Base-by-base conservation (phyloP, 2,888 invertebrate species). In the Thereva unica region DNA sequence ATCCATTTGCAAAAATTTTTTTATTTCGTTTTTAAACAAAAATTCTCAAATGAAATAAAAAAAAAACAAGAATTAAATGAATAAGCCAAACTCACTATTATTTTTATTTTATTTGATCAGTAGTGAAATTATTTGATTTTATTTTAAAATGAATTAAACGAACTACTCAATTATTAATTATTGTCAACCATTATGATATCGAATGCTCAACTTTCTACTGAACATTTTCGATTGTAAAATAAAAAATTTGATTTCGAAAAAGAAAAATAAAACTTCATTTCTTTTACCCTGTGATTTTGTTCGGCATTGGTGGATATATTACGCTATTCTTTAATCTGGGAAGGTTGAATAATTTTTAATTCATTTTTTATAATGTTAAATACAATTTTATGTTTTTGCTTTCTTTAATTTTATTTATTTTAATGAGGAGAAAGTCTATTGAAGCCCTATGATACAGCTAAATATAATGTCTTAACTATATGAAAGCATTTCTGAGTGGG, bases 221-320 rank as follows among this genome's bases (percentile, higher is more conserved):
- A 23, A 23, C 23, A 23, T 23, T 23, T n/a, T 23, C 23, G 1
- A 2, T 23, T 23, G 23, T 23, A 23, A 23, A 23, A 23, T 23
- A 23, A 23, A 23, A 23, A 23, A 23, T 23, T 23, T 23, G 23
- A 23, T 23, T 23, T 9, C 38, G 9, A 40, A 5, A 38, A 53
- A 12, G 50, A 40, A 34, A 61, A 56, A 34, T 34, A 44, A 35
- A 61, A 47, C 45, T 37, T 41, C 38, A 49, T 50, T 50, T 69
- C 70, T 64, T 77, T 81, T 81, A 81, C 81, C 81, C 77, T 77
- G 81, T 77, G 76, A 81, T 78, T 78, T 81, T 81, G 74, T 80
- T 75, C 78, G 81, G 81, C 78, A 80, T 73, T 75, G 78, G 78
- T 73, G 78, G 81, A 77, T 77, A 75, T 76, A 79, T 78, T 73